These are phyloP conservation scores for Temnothorax unifasciatus DNA, from an alignment of 2,888 invertebrate genomes.

Conservation along the genomic window DNA sequence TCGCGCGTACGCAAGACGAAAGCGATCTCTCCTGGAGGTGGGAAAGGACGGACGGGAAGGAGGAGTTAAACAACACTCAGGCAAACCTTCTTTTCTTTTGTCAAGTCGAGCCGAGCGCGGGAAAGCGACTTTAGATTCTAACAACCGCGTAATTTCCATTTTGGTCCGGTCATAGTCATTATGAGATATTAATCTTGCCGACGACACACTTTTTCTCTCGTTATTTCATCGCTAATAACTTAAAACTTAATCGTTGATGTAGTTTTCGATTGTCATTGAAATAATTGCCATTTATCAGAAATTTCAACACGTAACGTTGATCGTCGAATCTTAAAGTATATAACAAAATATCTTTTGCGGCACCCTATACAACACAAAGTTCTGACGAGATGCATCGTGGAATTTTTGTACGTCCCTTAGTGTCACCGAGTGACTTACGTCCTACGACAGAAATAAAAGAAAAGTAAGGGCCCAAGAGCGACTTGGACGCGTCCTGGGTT, in stretches of 20 bases:
- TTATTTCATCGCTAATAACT: not conserved
- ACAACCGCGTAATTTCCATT: conserved; percentile 26
- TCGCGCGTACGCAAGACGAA: conserved; percentile 61
- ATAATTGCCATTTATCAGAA: not conserved
- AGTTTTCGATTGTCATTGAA: not conserved
- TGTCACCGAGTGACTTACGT: conserved; percentile 55
- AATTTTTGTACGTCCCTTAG: conserved; percentile 63
- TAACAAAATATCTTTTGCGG: conserved; percentile 6
- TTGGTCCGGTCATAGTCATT: not conserved
- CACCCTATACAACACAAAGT: conserved; percentile 24
- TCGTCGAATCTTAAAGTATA: not conserved
- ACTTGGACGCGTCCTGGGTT: conserved; percentile 63
- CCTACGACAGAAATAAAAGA: conserved; percentile 55
- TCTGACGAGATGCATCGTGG: conserved; percentile 36
- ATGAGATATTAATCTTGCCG: not conserved
- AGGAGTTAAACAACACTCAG: conserved; percentile 81
- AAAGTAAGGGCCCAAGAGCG: conserved; percentile 50
- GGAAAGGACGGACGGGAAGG: conserved; percentile 76
- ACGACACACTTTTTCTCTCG: not conserved
- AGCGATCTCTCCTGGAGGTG: conserved; percentile 68
- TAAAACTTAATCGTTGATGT: not conserved
- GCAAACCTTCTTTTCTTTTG: conserved; percentile 79
- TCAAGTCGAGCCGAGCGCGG: conserved; percentile 63
- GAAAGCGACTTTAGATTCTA: conserved; percentile 30
- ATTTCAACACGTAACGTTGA: not conserved